Conservation (phyloP, 2,888 invertebrate species). For the Tuta absoluta region DNA sequence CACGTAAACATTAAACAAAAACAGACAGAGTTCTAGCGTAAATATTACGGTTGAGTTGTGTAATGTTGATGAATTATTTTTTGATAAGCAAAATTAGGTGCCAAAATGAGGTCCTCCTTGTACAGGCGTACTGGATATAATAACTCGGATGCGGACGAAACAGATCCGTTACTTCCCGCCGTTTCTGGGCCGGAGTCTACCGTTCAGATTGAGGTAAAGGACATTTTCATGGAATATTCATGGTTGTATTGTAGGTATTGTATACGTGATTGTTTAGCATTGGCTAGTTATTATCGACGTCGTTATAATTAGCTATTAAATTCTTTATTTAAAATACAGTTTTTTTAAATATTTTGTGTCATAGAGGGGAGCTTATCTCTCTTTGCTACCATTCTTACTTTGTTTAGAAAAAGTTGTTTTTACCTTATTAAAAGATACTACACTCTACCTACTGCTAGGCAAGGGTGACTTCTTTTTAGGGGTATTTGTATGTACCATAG, state of each 20-base stretch:
- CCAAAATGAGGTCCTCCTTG: slow-evolving; percentile 11
- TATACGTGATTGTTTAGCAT: not conserved
- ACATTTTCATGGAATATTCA: not conserved
- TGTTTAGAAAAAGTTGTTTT: too few species aligned
- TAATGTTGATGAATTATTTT: not conserved
- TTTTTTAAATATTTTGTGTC: too few species aligned
- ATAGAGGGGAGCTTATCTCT: too few species aligned
- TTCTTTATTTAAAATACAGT: too few species aligned
- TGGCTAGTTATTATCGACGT: not conserved
- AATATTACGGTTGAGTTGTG: not conserved
- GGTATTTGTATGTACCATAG: too few species aligned
- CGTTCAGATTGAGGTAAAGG: slow-evolving; percentile 7
- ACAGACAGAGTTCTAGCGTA: slow-evolving; percentile 5
- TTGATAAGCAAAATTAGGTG: not conserved
- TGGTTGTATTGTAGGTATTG: too few species aligned
- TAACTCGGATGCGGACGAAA: slow-evolving; percentile 3
- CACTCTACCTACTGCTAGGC: too few species aligned
- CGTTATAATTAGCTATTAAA: too few species aligned
- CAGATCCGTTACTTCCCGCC: slow-evolving; percentile 9
- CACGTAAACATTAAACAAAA: slow-evolving; percentile 18
- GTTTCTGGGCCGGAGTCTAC: not conserved
- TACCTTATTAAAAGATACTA: too few species aligned
- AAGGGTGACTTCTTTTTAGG: too few species aligned
- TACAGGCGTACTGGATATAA: not conserved
- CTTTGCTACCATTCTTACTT: too few species aligned